A percentile compares a stretch with the other conserved stretches of the same genome.
Conservation (phyloP, 2,797 vertebrate genomes). For the Tympanoctomys barrerae region DNA sequence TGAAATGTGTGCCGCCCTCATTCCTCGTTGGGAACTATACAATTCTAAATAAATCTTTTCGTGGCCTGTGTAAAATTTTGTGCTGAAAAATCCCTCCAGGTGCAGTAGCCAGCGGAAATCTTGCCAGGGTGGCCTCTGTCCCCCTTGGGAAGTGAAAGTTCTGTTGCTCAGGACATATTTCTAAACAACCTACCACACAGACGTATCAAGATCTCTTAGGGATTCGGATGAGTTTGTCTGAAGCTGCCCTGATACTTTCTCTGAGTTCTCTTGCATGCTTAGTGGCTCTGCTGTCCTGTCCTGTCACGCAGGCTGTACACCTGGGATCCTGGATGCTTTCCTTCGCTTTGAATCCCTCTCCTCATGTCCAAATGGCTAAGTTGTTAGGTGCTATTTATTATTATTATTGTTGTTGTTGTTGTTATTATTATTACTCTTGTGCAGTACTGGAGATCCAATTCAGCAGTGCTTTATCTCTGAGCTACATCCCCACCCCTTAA, state of each 20-base stretch:
- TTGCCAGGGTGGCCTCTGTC: background rate
- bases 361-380: background rate
- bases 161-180: background rate
- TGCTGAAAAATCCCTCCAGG: conserved; percentile 5
- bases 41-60: conserved; percentile 58
- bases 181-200: background rate
- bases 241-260: background rate
- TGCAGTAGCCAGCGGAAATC: background rate
- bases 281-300: background rate
- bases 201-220: background rate
- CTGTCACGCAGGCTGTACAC: background rate
- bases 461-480: background rate
- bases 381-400: background rate
- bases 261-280: background rate
- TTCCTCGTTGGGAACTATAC: conserved; percentile 4
- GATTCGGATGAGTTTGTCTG: background rate
- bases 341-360: background rate
- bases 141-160: background rate
- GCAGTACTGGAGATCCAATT: background rate
- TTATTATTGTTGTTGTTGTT: background rate
- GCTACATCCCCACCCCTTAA: background rate
- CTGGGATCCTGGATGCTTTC: background rate
- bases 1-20: background rate
- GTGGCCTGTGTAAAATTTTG: conserved; percentile 33
- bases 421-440: background rate